Conservation (phyloP, 2,113 vertebrate species). For the Rhinichthys klamathensis region DNA sequence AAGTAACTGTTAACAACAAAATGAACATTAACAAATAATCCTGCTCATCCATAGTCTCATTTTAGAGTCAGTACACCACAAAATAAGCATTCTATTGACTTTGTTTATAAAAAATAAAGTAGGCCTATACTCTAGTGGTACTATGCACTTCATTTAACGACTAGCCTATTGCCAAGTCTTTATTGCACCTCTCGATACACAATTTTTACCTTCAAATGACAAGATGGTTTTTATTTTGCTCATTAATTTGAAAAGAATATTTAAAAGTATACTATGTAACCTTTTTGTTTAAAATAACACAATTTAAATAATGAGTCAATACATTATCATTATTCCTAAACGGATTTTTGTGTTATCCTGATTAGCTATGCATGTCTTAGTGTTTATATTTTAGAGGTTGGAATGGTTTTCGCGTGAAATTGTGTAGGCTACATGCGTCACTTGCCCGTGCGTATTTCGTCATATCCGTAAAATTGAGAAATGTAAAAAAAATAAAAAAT, state of each 20-base stretch:
- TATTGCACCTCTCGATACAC: background rate
- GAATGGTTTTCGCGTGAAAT: too few species aligned
- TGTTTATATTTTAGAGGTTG: too few species aligned
- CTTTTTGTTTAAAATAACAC: too few species aligned
- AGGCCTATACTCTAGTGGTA: background rate
- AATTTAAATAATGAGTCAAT: too few species aligned
- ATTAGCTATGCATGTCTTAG: too few species aligned
- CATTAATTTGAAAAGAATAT: background rate
- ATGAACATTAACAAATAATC: background rate
- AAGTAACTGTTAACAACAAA: background rate
- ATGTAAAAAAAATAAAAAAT: too few species aligned
- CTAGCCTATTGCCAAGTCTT: background rate
- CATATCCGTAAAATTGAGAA: too few species aligned
- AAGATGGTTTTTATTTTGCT: background rate
- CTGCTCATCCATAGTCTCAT: background rate
- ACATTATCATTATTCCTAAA: too few species aligned
- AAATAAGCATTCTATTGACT: background rate
- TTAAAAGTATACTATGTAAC: too few species aligned
- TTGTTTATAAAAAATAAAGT: background rate
- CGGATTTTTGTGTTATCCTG: too few species aligned
- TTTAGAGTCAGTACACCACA: background rate
- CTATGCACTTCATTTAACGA: background rate
- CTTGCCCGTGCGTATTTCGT: too few species aligned
- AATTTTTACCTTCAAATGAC: background rate
- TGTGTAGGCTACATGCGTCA: too few species aligned